These are phyloP conservation scores for Nestor notabilis DNA, from an alignment of 2,113 vertebrate genomes.

Conservation along the genomic window DNA sequence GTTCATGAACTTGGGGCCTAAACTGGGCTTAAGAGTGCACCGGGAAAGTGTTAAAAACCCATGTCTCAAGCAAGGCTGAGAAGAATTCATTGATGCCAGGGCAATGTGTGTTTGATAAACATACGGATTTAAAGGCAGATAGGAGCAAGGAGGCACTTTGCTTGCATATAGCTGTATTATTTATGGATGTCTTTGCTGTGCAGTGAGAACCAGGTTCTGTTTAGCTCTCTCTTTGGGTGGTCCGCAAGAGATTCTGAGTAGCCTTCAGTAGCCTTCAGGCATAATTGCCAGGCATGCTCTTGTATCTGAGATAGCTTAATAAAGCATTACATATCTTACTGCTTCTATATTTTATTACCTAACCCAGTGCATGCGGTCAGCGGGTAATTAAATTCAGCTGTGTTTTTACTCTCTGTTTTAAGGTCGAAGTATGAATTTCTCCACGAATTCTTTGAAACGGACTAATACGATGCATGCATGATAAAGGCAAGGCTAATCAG, in stretches of 20 bases:
- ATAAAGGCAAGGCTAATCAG: slow-evolving; percentile 85
- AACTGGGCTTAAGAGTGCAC: not conserved
- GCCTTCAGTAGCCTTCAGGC: slow-evolving; percentile 92
- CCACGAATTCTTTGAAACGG: slow-evolving; percentile 85
- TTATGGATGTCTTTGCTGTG: slow-evolving; percentile 68
- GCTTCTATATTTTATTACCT: slow-evolving; percentile 92
- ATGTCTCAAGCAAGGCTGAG: slow-evolving; percentile 24
- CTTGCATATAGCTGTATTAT: slow-evolving; percentile 55
- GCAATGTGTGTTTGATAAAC: slow-evolving; percentile 68
- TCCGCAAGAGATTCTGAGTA: slow-evolving; percentile 89
- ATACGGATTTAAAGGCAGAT: slow-evolving; percentile 61
- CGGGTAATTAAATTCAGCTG: slow-evolving; percentile 98
- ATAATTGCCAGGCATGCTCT: slow-evolving; percentile 86
- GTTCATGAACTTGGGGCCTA: slow-evolving; percentile 35
- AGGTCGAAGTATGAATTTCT: slow-evolving; percentile 83
- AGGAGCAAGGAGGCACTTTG: slow-evolving; percentile 51
- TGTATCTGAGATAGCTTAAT: slow-evolving; percentile 95
- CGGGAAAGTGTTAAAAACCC: slow-evolving; percentile 43
- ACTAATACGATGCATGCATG: slow-evolving; percentile 86
- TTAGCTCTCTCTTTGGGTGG: slow-evolving; percentile 90
- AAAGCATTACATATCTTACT: slow-evolving; percentile 96
- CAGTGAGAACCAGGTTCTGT: slow-evolving; percentile 65
- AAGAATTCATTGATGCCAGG: slow-evolving; percentile 64
- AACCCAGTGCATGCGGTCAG: slow-evolving; percentile 91
- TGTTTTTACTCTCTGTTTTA: slow-evolving; percentile 89